Evolutionary conservation across 2,888 invertebrate species (phyloP).

Genomic region (Campoplex nolae): DNA sequence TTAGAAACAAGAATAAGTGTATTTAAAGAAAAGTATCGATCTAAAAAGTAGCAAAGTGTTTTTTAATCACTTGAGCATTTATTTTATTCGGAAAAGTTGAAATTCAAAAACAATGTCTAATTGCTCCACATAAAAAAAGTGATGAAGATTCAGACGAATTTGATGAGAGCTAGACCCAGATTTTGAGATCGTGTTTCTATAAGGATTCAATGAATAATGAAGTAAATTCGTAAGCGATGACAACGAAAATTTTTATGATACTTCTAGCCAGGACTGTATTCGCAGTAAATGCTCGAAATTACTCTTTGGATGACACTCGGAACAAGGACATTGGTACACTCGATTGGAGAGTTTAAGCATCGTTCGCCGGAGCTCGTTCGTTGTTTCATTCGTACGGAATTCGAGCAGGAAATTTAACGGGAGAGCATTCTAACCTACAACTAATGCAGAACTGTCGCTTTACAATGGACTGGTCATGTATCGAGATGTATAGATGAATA

Average conservation of each 20-base stretch:
- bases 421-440: constrained; percentile 51
- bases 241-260: background rate
- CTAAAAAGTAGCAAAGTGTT: background rate
- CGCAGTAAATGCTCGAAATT: constrained; percentile 28
- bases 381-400: constrained; percentile 39
- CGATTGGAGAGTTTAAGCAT: constrained; percentile 45
- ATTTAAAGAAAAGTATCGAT: background rate
- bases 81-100: background rate
- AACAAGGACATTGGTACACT: constrained; percentile 27
- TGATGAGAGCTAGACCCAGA: background rate
- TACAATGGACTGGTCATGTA: constrained; percentile 6
- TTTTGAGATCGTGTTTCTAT: background rate
- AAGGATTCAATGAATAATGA: background rate
- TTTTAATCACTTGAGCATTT: background rate
- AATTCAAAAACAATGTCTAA: background rate
- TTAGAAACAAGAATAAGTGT: too few species aligned
- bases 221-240: background rate
- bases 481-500: constrained; percentile 16
- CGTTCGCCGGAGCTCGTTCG: constrained; percentile 47
- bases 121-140: background rate
- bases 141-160: background rate
- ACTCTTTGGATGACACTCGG: constrained; percentile 14
- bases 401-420: constrained; percentile 47
- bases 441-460: constrained; percentile 41
- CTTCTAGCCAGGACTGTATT: background rate